These are phyloP conservation scores for Apteryx owenii DNA, from an alignment of 2,113 vertebrate species.

Conservation along the genomic window DNA sequence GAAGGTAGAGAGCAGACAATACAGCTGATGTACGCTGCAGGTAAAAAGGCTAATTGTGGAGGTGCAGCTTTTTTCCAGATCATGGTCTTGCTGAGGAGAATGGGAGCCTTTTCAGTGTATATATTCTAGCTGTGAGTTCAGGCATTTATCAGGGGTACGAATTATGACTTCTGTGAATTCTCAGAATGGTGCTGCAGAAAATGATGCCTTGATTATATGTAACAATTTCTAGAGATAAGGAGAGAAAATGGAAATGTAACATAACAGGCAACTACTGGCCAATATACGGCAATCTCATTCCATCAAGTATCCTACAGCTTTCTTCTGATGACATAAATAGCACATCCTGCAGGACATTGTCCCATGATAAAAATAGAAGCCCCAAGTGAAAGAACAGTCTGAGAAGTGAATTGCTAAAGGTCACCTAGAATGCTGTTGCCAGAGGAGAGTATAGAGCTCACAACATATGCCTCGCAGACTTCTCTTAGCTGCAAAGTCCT, in stretches of 20 bases:
- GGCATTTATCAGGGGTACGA: background rate
- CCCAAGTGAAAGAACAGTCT: background rate
- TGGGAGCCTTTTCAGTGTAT: background rate
- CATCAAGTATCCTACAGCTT: background rate
- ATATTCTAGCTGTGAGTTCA: background rate
- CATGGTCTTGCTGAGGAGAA: background rate
- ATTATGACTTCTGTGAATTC: background rate
- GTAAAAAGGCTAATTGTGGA: background rate
- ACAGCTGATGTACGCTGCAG: background rate
- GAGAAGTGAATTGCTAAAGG: background rate
- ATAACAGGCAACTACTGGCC: background rate
- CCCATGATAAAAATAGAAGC: background rate
- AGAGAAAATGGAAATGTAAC: background rate
- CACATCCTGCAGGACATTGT: background rate
- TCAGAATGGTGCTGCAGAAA: background rate
- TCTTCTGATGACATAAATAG: background rate
- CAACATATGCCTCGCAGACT: rapidly evolving
- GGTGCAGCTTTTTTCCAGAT: background rate
- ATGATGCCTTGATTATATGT: background rate
- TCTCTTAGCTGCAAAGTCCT: background rate
- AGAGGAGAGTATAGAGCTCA: background rate
- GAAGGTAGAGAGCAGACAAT: background rate
- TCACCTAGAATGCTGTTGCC: background rate
- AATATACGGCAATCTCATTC: background rate
- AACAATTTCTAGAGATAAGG: background rate